Evolutionary conservation across 2,888 invertebrate genomes (phyloP), one percentile per base, ranked within the genome.

Genomic region (Chrysina gloriosa): DNA sequence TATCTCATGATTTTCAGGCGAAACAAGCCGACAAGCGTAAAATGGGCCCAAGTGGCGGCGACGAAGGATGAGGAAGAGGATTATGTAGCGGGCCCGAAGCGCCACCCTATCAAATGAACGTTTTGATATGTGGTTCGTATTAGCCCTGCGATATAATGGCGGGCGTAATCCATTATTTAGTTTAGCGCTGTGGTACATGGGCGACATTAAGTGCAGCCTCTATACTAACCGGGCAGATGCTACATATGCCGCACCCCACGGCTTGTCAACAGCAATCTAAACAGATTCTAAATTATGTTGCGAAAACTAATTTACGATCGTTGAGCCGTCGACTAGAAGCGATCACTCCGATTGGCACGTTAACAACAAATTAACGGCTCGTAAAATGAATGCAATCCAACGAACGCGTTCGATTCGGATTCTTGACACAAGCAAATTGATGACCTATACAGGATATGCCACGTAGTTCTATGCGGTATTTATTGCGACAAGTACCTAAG

Each of bases 91-190:
- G 14, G 19, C 11, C 14, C n/a, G 23, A 48, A 3, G 6, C 23
- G 9, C 23, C 47, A 3, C 50, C 27, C 27, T 14, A 11, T 27
- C 16, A 29, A 16, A 31, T 56, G 31, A 65, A 42, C 65, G 34
- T 42, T 54, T 54, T 54, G 65, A 65, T 56, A 56, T 65, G 65
- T 65, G 45, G 56, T 31, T 36, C 42, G 65, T 54, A 65, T 65
- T 65, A 56, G 65, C 50, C 27, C 27, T 23, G 65, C 36, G 29
- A 54, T 65, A 65, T 65, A 65, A 65, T 65, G 65, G 65, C 56
- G 54, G 65, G 56, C 56, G 45, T 65, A 65, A 65, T 65, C 65
- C 27, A 54, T 65, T 65, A 65, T 65, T 65, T 65, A 65, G 65
- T 65, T 45, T 56, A 56, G 45, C 42, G 56, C 27, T 14, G 27